phyloP scores from a whole-genome alignment of 1,140 invertebrate species.

The Lucilia sericata region DNA sequence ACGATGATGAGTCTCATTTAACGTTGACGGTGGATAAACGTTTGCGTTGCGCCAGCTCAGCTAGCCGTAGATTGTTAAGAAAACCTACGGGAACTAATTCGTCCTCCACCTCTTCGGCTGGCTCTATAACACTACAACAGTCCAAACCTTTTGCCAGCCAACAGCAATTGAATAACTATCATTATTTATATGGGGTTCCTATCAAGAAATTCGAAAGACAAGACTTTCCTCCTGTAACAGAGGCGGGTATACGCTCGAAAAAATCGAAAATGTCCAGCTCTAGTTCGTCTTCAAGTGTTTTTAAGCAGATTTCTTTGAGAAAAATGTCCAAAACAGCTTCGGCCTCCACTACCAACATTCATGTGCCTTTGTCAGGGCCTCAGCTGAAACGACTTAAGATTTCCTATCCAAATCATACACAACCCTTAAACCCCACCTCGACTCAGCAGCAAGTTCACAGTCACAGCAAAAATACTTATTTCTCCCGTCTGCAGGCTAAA shows the following conservation, averaged over 20 bases:
- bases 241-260: background rate
- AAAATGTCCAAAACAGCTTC: constrained; percentile 51
- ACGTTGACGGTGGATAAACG: constrained; percentile 59
- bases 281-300: constrained; percentile 49
- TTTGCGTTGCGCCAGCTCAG: constrained; percentile 49
- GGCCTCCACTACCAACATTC: constrained; percentile 1
- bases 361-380: constrained; percentile 30
- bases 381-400: constrained; percentile 63
- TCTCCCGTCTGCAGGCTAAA: constrained; percentile 62
- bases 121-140: constrained; percentile 39
- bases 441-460: background rate
- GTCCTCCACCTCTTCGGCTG: background rate
- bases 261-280: constrained; percentile 37
- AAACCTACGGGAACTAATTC: constrained; percentile 19
- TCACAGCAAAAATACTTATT: constrained; percentile 52
- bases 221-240: constrained; percentile 53
- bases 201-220: constrained; percentile 61
- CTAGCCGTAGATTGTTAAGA: background rate
- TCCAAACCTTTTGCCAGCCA: background rate
- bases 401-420: constrained; percentile 62
- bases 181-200: constrained; percentile 46
- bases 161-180: constrained; percentile 45
- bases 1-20: constrained; percentile 60
- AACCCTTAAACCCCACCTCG: constrained; percentile 52
- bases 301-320: constrained; percentile 61